These are phyloP conservation scores for Onychomys leucogaster DNA, from an alignment of 2,797 vertebrate genomes.

Conservation along the genomic window DNA sequence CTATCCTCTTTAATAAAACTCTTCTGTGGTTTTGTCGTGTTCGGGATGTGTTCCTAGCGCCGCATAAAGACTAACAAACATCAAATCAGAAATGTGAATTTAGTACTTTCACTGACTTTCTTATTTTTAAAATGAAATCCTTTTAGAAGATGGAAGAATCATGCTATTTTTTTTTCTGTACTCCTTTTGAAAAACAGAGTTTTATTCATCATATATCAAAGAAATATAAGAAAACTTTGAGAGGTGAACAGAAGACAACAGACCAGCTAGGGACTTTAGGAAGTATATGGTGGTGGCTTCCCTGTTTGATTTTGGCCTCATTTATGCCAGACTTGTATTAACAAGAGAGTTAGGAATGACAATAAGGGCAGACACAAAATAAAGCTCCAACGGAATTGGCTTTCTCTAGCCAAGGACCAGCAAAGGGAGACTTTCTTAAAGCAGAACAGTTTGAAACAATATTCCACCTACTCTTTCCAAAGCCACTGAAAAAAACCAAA, in stretches of 20 bases:
- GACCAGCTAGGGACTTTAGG: background rate
- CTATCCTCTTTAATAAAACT: too few species aligned
- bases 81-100: conserved; percentile 76
- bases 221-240: conserved; percentile 11
- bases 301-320: background rate
- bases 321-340: background rate
- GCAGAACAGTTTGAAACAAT: background rate
- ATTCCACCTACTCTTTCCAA: background rate
- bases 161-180: background rate
- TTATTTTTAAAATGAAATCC: conserved; percentile 39
- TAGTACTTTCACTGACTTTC: conserved; percentile 80
- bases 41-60: too few species aligned
- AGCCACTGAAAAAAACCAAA: background rate
- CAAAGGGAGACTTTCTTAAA: background rate
- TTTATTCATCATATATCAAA: background rate
- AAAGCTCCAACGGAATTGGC: background rate
- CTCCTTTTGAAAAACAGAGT: background rate
- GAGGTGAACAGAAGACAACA: background rate
- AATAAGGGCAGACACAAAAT: background rate
- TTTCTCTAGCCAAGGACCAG: background rate
- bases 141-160: background rate
- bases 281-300: background rate
- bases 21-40: too few species aligned
- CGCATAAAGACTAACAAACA: too few species aligned
- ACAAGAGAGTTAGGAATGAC: background rate